Evolutionary conservation across 1,140 invertebrate species (phyloP), one percentile per base, ranked within the genome.

Genomic region (Drosophila willistoni): DNA sequence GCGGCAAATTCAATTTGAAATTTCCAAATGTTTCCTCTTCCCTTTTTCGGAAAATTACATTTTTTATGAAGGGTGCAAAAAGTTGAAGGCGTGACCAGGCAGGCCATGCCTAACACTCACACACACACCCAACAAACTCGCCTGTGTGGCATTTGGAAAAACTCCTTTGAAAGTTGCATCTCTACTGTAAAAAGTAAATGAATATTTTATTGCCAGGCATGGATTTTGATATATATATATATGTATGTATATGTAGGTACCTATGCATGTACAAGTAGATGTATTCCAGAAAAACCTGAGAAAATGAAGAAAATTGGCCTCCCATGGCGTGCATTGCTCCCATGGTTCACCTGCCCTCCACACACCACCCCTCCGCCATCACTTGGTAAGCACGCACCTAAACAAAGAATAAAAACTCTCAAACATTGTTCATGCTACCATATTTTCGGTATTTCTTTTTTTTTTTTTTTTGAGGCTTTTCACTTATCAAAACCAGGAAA

Each of bases 1-100:
- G 82, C 84, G 83, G 83, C 84, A 87, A 87, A 87, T 87, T 87
- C 83, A 87, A 87, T 87, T 87, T 87, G 69, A 87, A 87, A 87
- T 70, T 87, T 87, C 74, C 84, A 87, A 83, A 87, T 87, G 83
- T 83, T 87, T 86, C 44, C 54, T 64, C 42, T 59, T 75, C 34
- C 29, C 22, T 64, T 69, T 72, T 76, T 72, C 4, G 73, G 79
- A 64, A 89, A 87, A 87, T 87, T 87, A 87, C 75, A 87, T 87
- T 83, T 86, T 87, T 87, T 77, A 87, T 87, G 79, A 87, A 81
- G 83, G 83, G 83, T 87, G 76, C 79, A 64, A 64, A 57, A 57
- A 71, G 64, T 44, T 64, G 69, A 63, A 68, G 29, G 55, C 61
- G 56, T 77, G 76, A 77, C 68, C 76, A 62, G 42, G 19, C 17